Conservation (phyloP, 2,113 vertebrate genomes). For the Peucedramus taeniatus region DNA sequence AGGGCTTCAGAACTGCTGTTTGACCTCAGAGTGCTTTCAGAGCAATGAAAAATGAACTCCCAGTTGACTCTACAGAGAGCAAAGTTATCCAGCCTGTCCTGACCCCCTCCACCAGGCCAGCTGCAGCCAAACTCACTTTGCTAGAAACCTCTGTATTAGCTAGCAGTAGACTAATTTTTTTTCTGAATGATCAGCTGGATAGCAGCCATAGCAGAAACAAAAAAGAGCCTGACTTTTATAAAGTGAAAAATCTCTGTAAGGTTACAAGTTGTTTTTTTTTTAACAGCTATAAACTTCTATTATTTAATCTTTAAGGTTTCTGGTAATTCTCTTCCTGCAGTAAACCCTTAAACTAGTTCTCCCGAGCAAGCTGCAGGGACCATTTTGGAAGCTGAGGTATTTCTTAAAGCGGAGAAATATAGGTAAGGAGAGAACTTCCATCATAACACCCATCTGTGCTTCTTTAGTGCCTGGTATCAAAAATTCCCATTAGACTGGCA, state of each 20-base stretch:
- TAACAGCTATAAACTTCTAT: background rate
- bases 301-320: background rate
- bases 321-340: background rate
- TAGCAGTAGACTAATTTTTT: background rate
- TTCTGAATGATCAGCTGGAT: background rate
- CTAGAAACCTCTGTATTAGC: background rate
- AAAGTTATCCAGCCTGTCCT: background rate
- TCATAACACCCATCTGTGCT: background rate
- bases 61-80: background rate
- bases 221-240: background rate
- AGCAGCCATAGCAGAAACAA: background rate
- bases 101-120: background rate
- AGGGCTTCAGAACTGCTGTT: background rate
- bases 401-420: slow-evolving; percentile 3
- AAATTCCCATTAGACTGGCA: background rate
- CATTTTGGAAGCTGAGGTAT: background rate
- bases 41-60: background rate
- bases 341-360: background rate
- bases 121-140: background rate
- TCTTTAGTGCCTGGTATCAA: slow-evolving; percentile 6
- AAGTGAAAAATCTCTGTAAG: background rate
- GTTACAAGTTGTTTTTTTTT: background rate
- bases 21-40: background rate
- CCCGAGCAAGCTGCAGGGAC: background rate
- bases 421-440: background rate